Base-by-base conservation (phyloP, 2,113 vertebrate genomes). In the Falco punctatus region DNA sequence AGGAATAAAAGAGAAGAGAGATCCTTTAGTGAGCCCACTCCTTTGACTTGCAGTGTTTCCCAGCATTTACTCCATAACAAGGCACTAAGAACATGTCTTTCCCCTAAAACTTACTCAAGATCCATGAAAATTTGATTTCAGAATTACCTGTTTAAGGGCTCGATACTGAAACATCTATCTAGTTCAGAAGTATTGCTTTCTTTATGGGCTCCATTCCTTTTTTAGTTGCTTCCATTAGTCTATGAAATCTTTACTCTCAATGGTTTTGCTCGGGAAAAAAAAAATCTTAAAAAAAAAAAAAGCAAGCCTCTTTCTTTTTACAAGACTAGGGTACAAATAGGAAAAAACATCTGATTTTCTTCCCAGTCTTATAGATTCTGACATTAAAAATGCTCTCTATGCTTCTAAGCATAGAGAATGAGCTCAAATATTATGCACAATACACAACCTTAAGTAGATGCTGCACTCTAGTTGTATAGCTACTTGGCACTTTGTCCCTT, bases 131-230 rank as follows among this genome's bases (percentile, higher is more conserved):
- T 79, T 93, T 86, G 12, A 88, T 95, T 82, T 80, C 12, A 71
- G 10, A 93, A 92, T 93, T 62, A 82, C 51, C 89, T 97, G 90
- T 94, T 95, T 90, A 88, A 92, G 40, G 52, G n/a, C n/a, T 90
- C 67, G 94, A 10, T 94, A 80, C 27, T 65, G 71, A 86, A 87
- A 90, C 21, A 52, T 77, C 65, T 67, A 27, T 72, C 66, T 75
- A 59, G 44, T 65, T 86, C 58, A 65, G 54, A 88, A 66, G 40
- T 59, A 65, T 24, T 69, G 26, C 70, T 82, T 95, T 64, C 69
- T 61, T 93, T 86, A 82, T 75, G 79, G 74, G 26, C 8, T 77
- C 49, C 40, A 55, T 80, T 88, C n/a, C 71, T 49, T 77, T 75
- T 89, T 46, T 48, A 79, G 55, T 48, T 44, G 62, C 44, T 93